A percentile compares a stretch with the other conserved stretches of the same genome.
Evolutionary conservation across 2,797 vertebrate genomes (phyloP).

Genomic region (Hybognathus amarus): DNA sequence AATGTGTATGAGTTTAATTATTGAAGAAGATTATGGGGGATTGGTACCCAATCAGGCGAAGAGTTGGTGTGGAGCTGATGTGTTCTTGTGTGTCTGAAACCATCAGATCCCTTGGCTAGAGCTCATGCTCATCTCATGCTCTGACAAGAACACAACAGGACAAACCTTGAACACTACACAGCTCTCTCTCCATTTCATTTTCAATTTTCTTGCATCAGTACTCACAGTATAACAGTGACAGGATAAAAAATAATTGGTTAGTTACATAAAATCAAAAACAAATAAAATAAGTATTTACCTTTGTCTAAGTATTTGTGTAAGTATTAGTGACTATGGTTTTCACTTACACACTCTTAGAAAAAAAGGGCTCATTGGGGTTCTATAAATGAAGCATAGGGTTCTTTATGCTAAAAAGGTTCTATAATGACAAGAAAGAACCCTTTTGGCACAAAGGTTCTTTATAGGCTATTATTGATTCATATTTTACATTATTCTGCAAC

Average conservation of each 20-base stretch:
- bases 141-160: slow-evolving; percentile 37
- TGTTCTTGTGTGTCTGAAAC: slow-evolving; percentile 27
- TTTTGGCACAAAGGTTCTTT: too few relatives aligned
- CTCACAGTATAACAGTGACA: too few relatives aligned
- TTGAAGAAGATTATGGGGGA: slow-evolving; percentile 7
- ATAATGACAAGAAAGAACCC: too few relatives aligned
- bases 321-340: neutral
- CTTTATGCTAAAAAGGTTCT: too few relatives aligned
- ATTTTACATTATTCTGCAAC: too few relatives aligned
- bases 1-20: neutral
- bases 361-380: too few relatives aligned
- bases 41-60: neutral
- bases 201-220: too few relatives aligned
- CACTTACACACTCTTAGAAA: neutral
- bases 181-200: neutral
- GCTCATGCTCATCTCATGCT: slow-evolving; percentile 9
- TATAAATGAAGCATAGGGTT: too few relatives aligned
- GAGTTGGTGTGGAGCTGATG: slow-evolving; percentile 24
- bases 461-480: too few relatives aligned
- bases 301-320: neutral
- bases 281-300: too few relatives aligned
- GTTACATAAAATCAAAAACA: too few relatives aligned
- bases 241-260: too few relatives aligned
- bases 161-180: neutral
- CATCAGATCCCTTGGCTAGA: slow-evolving; percentile 37